These are phyloP conservation scores for Dusona sp. DNA, from an alignment of 2,888 invertebrate genomes.

Conservation along the genomic window DNA sequence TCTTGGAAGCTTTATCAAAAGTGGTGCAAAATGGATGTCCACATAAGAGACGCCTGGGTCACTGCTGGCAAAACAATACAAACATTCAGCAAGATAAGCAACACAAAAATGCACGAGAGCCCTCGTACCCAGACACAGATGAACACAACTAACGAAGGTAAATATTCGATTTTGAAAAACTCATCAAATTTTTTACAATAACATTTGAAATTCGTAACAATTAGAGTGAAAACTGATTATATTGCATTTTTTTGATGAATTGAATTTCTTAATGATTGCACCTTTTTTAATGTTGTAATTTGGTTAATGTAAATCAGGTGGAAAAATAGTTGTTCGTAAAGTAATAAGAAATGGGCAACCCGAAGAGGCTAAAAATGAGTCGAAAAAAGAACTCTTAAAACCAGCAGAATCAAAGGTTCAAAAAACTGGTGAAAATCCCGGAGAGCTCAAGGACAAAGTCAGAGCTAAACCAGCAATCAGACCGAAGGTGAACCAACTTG, in stretches of 20 bases:
- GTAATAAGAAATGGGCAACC: conserved; percentile 83
- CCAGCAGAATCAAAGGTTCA: conserved; percentile 74
- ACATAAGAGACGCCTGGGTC: conserved; percentile 91
- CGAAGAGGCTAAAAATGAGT: conserved; percentile 76
- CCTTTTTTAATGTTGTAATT: neutral
- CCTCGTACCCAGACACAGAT: conserved; percentile 73
- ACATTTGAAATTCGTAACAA: neutral
- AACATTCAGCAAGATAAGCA: conserved; percentile 88
- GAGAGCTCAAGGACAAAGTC: conserved; percentile 75
- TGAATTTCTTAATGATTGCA: too few species aligned
- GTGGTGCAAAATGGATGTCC: conserved; percentile 92
- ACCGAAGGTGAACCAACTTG: conserved; percentile 56
- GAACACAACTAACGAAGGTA: conserved; percentile 74
- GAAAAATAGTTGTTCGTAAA: conserved; percentile 82
- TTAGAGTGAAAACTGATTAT: neutral
- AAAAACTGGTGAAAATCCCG: conserved; percentile 73
- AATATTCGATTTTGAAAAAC: conserved; percentile 14
- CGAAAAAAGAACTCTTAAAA: conserved; percentile 76
- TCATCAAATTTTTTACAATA: neutral
- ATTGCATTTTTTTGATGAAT: too few species aligned
- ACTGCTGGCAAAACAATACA: conserved; percentile 92
- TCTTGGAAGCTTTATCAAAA: conserved; percentile 94
- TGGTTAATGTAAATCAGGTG: conserved; percentile 68
- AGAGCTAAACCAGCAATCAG: conserved; percentile 73
- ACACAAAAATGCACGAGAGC: conserved; percentile 89